Percentiles rank a stretch among this genome's conserved stretches.
phyloP scores from a whole-genome alignment of 2,888 invertebrate species.

The Drosophila mettleri region DNA sequence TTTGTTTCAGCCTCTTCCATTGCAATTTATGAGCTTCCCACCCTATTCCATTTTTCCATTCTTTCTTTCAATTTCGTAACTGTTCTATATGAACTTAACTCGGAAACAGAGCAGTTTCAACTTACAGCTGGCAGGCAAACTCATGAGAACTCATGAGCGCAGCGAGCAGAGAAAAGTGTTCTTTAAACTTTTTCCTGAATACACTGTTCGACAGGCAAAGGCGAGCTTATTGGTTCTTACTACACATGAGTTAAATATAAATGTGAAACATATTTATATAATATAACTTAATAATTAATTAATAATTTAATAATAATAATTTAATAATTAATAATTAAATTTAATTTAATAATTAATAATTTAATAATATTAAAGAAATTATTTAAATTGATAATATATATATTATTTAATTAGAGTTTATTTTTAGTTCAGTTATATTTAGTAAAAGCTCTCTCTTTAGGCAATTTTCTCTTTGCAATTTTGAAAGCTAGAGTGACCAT shows the following conservation, averaged over 20 bases:
- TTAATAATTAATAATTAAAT: too few relatives aligned
- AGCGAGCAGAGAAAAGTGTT: constrained; percentile 26
- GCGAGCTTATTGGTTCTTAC: neutral
- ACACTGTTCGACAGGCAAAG: neutral
- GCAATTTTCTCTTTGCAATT: too few relatives aligned
- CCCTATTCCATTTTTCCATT: neutral
- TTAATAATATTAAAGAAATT: too few relatives aligned
- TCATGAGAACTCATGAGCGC: constrained; percentile 13
- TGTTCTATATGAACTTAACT: constrained; percentile 20
- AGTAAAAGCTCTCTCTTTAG: too few relatives aligned
- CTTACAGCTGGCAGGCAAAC: constrained; percentile 17
- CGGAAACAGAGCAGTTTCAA: constrained; percentile 8
- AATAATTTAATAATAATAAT: too few relatives aligned
- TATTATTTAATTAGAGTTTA: too few relatives aligned
- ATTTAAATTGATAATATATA: too few relatives aligned
- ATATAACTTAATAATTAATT: too few relatives aligned
- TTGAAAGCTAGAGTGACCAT: neutral
- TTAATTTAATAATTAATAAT: too few relatives aligned
- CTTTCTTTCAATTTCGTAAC: constrained; percentile 6
- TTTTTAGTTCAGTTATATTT: too few relatives aligned
- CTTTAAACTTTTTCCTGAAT: neutral
- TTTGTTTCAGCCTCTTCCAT: neutral
- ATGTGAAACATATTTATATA: too few relatives aligned
- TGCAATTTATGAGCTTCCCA: constrained; percentile 3
- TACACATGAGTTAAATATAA: neutral